Percentiles rank a stretch among this genome's conserved stretches.
Evolutionary conservation across 1,140 invertebrate genomes (phyloP).

Genomic region (Aplysia californica): DNA sequence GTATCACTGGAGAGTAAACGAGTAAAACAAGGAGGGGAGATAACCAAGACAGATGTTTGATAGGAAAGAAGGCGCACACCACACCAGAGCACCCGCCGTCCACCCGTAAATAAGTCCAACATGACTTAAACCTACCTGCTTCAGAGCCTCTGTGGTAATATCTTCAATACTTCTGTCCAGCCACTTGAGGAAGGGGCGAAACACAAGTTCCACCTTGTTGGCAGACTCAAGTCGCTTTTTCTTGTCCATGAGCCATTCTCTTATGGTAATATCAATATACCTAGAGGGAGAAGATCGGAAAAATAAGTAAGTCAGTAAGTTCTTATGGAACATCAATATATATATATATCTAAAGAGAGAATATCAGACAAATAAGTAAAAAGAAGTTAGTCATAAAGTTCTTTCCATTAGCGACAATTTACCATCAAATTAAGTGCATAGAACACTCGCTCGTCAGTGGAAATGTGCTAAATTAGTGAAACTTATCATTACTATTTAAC

Average conservation of each 20-base stretch:
- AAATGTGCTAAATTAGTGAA: not conserved
- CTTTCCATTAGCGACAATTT: not conserved
- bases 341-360: not conserved
- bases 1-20: too few species aligned
- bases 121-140: conserved; percentile 59
- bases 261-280: conserved; percentile 50
- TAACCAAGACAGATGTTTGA: too few species aligned
- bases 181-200: conserved; percentile 63
- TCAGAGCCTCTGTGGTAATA: conserved; percentile 61
- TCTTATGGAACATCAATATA: too few species aligned
- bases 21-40: too few species aligned
- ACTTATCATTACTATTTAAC: not conserved
- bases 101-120: too few species aligned
- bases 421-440: too few species aligned
- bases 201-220: conserved; percentile 49
- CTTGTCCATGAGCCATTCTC: conserved; percentile 51
- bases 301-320: too few species aligned
- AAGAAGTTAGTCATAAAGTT: not conserved
- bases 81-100: too few species aligned
- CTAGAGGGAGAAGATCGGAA: conserved; percentile 29
- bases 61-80: too few species aligned
- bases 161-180: conserved; percentile 60
- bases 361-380: not conserved
- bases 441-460: too few species aligned
- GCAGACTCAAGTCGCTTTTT: conserved; percentile 31